Percentiles rank a stretch among this genome's conserved stretches.
These are phyloP conservation scores for Ciconia boyciana DNA, from an alignment of 2,113 vertebrate genomes.

Conservation along the genomic window DNA sequence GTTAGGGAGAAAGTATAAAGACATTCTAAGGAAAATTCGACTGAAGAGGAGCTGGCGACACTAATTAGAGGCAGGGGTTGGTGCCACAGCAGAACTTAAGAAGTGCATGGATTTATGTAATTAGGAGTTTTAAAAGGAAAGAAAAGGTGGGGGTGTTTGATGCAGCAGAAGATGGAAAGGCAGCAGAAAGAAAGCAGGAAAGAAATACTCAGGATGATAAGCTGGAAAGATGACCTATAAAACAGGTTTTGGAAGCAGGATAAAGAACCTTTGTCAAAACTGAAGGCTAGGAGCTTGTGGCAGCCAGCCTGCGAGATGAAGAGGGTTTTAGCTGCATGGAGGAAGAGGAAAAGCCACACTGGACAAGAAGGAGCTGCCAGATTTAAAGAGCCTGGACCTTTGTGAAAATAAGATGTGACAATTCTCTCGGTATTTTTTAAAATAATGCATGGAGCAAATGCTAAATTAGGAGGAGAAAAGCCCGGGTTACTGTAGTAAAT, in stretches of 20 bases:
- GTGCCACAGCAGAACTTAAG: background rate
- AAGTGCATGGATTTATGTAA: background rate
- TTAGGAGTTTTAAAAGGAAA: background rate
- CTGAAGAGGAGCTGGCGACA: background rate
- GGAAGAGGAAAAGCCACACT: background rate
- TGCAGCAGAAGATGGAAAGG: background rate
- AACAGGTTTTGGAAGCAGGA: background rate
- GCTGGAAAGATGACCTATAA: background rate
- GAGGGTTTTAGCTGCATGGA: background rate
- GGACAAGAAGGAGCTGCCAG: background rate
- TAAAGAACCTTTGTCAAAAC: background rate
- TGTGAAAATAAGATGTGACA: background rate
- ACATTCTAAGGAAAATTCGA: background rate
- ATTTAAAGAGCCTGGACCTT: background rate
- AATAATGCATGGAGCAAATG: background rate
- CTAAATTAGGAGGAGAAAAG: background rate
- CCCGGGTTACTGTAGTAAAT: background rate
- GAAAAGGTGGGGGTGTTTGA: background rate
- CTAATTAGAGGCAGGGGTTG: constrained; percentile 10
- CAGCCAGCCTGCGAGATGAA: background rate
- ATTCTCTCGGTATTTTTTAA: background rate
- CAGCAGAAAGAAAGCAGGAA: background rate
- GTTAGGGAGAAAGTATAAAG: background rate
- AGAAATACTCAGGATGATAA: background rate
- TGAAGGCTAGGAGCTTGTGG: background rate